Evolutionary conservation across 2,113 vertebrate species (phyloP).

Genomic region (Aegotheles bennettii): DNA sequence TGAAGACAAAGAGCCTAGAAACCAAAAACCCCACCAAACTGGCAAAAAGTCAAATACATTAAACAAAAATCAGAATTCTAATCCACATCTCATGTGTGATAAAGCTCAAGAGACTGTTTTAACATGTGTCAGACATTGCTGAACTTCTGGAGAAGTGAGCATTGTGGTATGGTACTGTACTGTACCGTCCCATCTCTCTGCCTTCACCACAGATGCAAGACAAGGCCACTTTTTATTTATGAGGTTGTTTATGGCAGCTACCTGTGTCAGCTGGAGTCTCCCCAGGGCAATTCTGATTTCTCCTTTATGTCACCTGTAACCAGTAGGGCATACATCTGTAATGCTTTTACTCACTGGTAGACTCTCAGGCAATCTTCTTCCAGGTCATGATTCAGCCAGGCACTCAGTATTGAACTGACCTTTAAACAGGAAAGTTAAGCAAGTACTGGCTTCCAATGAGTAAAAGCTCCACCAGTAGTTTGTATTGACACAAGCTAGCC

Average conservation of each 20-base stretch:
- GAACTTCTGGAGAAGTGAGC: neutral
- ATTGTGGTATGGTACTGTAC: neutral
- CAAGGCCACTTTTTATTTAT: neutral
- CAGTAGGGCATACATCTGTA: neutral
- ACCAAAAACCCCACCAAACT: neutral
- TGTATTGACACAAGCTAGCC: neutral
- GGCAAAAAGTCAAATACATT: neutral
- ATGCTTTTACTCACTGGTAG: too few relatives aligned
- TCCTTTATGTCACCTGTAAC: neutral
- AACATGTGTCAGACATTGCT: neutral
- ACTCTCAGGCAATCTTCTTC: neutral
- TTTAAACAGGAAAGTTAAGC: neutral
- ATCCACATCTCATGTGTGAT: accelerated
- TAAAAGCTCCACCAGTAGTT: neutral
- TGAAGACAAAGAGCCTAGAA: neutral
- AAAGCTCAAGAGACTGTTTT: neutral
- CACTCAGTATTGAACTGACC: neutral
- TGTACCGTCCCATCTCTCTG: neutral
- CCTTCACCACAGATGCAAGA: neutral
- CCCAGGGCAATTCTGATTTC: neutral
- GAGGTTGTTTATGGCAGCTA: neutral
- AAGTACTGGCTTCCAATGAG: neutral
- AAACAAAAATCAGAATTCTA: neutral
- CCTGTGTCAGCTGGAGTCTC: neutral
- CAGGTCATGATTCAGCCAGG: neutral